These are phyloP conservation scores for Aldrovandia affinis DNA, from an alignment of 2,797 vertebrate genomes.

Conservation along the genomic window DNA sequence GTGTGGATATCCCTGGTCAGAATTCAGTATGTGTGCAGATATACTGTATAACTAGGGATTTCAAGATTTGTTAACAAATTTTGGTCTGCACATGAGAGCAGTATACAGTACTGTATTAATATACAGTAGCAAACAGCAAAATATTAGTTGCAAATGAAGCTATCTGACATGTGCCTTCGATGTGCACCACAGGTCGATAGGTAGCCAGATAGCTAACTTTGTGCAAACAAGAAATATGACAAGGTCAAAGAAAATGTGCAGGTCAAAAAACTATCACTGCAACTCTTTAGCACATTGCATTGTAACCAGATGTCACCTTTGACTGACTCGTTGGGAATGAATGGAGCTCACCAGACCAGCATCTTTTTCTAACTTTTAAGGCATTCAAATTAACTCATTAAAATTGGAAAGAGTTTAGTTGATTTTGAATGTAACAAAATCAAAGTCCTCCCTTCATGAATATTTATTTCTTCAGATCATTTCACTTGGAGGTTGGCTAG, in stretches of 20 bases:
- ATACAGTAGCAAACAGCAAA: too few relatives aligned
- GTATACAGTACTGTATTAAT: too few relatives aligned
- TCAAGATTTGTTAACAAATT: not conserved
- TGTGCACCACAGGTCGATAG: not conserved
- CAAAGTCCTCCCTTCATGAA: too few relatives aligned
- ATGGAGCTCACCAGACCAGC: not conserved
- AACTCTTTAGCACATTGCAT: too few relatives aligned
- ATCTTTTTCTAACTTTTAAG: not conserved
- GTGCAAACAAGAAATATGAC: not conserved
- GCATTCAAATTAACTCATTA: too few relatives aligned
- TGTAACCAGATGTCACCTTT: not conserved
- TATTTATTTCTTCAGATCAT: too few relatives aligned
- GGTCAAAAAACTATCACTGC: too few relatives aligned
- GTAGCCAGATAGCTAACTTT: not conserved
- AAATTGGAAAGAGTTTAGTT: too few relatives aligned
- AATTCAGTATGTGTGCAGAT: not conserved
- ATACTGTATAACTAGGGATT: not conserved
- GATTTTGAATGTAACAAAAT: too few relatives aligned
- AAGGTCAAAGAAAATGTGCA: too few relatives aligned
- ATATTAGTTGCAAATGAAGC: not conserved
- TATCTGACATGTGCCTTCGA: not conserved
- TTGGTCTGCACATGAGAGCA: not conserved
- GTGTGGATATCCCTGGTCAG: not conserved
- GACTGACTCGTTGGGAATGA: not conserved
- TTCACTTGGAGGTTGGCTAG: too few relatives aligned